These are phyloP conservation scores for Egretta garzetta DNA, from an alignment of 2,113 vertebrate species.

Conservation along the genomic window DNA sequence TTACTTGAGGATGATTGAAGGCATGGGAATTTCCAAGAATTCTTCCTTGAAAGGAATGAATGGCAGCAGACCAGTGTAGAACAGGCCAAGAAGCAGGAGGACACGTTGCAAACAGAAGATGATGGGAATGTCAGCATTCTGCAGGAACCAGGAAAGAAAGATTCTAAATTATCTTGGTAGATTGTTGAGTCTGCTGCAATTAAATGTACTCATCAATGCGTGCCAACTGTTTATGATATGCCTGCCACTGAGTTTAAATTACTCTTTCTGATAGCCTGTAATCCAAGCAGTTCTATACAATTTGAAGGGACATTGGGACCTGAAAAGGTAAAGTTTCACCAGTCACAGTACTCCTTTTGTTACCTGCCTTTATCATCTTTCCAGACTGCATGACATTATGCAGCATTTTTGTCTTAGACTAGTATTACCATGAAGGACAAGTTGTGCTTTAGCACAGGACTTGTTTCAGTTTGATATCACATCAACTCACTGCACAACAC, in stretches of 20 bases:
- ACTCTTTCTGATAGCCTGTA: neutral
- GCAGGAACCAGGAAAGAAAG: slow-evolving; percentile 5
- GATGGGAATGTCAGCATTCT: slow-evolving; percentile 92
- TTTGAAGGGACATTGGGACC: neutral
- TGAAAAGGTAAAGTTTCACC: neutral
- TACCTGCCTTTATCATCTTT: neutral
- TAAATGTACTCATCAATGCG: neutral
- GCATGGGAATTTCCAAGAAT: slow-evolving; percentile 98
- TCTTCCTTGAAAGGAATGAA: slow-evolving; percentile 94
- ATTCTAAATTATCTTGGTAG: neutral
- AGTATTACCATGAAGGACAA: neutral
- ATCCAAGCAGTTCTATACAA: neutral
- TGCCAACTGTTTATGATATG: neutral
- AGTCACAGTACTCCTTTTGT: neutral
- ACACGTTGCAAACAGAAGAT: slow-evolving; percentile 94
- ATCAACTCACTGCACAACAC: neutral
- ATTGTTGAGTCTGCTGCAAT: neutral
- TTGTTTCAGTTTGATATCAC: neutral
- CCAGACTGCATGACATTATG: neutral
- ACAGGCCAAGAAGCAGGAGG: slow-evolving; percentile 90
- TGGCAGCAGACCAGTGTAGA: slow-evolving; percentile 95
- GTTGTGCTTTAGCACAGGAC: neutral
- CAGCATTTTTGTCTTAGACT: neutral
- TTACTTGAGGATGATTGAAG: slow-evolving; percentile 94
- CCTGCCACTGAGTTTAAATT: neutral